Conservation (phyloP, 2,113 vertebrate genomes). For the western clawed frog (Xenopus tropicalis) region DNA sequence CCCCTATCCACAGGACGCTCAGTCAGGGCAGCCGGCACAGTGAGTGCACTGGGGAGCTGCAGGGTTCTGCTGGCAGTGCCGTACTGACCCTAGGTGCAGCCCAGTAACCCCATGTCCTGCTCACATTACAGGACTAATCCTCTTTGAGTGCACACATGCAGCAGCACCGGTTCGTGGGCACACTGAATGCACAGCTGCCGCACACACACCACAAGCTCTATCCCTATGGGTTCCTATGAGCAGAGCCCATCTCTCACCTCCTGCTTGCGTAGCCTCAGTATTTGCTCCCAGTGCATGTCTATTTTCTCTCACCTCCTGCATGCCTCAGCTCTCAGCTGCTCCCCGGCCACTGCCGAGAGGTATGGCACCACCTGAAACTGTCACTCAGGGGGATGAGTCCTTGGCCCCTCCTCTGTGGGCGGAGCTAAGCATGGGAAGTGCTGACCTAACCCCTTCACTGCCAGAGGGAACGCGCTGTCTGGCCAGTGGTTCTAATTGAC, state of each 20-base stretch:
- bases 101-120: too few relatives aligned
- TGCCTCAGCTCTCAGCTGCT: slow-evolving; percentile 28
- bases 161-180: too few relatives aligned
- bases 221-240: too few relatives aligned
- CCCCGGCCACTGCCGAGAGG: slow-evolving; percentile 30
- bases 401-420: slow-evolving; percentile 38
- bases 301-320: background rate
- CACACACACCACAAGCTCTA: too few relatives aligned
- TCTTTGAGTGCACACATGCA: too few relatives aligned
- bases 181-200: too few relatives aligned
- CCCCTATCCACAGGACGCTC: too few relatives aligned
- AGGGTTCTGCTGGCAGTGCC: too few relatives aligned
- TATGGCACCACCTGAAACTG: slow-evolving; percentile 48
- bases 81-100: too few relatives aligned
- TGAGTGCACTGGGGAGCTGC: too few relatives aligned
- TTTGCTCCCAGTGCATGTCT: slow-evolving; percentile 70
- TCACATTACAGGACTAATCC: too few relatives aligned
- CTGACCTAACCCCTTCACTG: slow-evolving; percentile 22
- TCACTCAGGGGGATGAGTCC: slow-evolving; percentile 49
- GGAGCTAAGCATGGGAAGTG: slow-evolving; percentile 22
- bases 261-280: slow-evolving; percentile 58
- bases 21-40: too few relatives aligned
- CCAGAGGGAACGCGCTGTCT: background rate
- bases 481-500: background rate
- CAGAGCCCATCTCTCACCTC: slow-evolving; percentile 60